Base-by-base conservation (phyloP, 1,140 invertebrate species). In the Vanessa atalanta region DNA sequence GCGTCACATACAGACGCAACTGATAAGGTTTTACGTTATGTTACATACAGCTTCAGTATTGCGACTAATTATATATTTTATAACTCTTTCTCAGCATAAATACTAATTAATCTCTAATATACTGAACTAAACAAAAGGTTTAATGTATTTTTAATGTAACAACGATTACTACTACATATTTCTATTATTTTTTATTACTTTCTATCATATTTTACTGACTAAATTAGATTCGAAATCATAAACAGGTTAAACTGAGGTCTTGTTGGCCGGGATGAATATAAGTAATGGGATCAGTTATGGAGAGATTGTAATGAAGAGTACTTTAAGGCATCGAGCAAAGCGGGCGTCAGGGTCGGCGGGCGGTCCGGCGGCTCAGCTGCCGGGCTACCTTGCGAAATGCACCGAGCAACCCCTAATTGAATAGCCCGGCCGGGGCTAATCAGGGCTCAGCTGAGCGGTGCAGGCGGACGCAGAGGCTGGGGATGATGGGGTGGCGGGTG, bases 401-500 rank as follows among this genome's bases (percentile, higher is more conserved):
- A 90, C 88, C 87, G 84, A 86, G 80, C 89, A 84, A 87, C 86
- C 86, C 84, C 89, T 90, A 92, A 90, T 92, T 90, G 87, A 92
- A 90, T 87, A 88, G 84, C 85, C 85, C 85, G 88, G 88, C 84
- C 86, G 83, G 88, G 87, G 88, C 90, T 92, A 90, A 92, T 91
- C 89, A 86, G 88, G 84, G 85, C 87, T 87, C 89, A 89, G 89
- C 89, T 90, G 88, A 90, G 87, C 84, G 86, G 84, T 82, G 83
- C 79, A 82, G 75, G 66, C 79, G 84, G 72, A 48, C 65, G 55
- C 16, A 66, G 65, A 63, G 67, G n/a, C 73, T 20, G 64, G 23
- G 75, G 64, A 71, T 64, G 76, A 75, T 37, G 79, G 72, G 76
- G 15, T 72, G 76, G 71, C 4, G 76, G 73, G 51, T 23, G 70